phyloP scores from a whole-genome alignment of 23 tunicate genomes.

The Halocynthia aurantium region DNA sequence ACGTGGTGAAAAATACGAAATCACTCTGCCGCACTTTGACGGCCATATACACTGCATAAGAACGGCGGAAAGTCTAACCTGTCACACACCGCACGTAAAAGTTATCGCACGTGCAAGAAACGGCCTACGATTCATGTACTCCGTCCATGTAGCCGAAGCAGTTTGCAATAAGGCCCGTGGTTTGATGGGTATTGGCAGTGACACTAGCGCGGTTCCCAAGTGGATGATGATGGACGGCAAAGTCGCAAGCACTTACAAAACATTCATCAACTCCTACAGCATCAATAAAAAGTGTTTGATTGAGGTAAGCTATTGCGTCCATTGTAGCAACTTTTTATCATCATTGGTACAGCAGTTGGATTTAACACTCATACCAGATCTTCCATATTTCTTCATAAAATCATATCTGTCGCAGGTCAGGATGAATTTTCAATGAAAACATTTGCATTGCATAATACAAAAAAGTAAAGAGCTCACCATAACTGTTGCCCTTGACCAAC shows the following conservation, averaged over 20 bases:
- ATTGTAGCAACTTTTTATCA: no score
- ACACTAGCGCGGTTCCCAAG: neutral
- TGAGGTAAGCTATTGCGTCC: neutral
- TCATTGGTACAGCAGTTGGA: no score
- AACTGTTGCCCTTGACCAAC: no score
- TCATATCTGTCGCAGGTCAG: no score
- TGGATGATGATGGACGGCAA: neutral
- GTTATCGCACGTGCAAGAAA: neutral
- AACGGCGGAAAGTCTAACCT: neutral
- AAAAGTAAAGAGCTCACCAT: no score
- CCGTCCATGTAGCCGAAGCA: neutral
- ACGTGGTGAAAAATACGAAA: neutral
- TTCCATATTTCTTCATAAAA: no score
- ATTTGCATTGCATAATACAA: no score
- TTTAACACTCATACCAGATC: no score
- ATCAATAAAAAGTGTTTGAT: neutral
- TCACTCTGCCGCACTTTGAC: neutral
- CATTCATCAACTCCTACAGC: conserved; percentile 12
- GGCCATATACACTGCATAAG: neutral
- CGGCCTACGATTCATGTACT: neutral
- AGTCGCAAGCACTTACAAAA: neutral
- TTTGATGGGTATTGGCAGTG: conserved; percentile 7
- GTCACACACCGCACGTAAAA: neutral
- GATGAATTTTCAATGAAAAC: no score
- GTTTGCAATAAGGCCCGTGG: conserved; percentile 6